Conservation (phyloP, 2,797 vertebrate species). For the Enteromius argenteus region DNA sequence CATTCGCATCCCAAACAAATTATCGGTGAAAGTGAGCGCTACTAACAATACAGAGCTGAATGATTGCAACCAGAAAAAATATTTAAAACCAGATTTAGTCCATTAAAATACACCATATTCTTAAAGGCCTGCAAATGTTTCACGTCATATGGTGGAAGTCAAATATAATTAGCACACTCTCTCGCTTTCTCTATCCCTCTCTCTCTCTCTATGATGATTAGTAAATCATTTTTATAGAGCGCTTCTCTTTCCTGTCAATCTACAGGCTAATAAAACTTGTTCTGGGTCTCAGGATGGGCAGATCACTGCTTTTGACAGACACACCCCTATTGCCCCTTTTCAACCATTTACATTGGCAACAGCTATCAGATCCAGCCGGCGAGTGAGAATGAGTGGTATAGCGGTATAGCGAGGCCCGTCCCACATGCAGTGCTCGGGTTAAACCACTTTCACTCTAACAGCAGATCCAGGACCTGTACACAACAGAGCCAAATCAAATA, state of each 20-base stretch:
- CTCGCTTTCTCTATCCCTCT: constrained; percentile 11
- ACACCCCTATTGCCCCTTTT: background rate
- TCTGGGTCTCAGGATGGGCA: constrained; percentile 17
- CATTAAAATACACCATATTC: constrained; percentile 34
- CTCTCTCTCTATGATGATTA: constrained; percentile 30
- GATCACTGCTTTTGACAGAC: constrained; percentile 10
- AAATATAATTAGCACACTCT: constrained; percentile 59
- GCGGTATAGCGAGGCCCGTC: background rate
- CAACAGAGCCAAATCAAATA: constrained; percentile 45
- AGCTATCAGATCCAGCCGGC: background rate
- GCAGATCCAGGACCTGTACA: constrained; percentile 22
- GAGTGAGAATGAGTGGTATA: background rate
- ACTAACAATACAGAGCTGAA: background rate
- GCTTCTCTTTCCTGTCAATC: constrained; percentile 30
- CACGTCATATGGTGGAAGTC: constrained; percentile 52
- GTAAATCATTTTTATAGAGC: constrained; percentile 53
- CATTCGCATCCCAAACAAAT: constrained; percentile 31
- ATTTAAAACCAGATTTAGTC: constrained; percentile 38
- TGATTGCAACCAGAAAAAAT: background rate
- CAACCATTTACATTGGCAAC: constrained; percentile 23
- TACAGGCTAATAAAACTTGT: constrained; percentile 52
- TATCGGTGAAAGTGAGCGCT: background rate
- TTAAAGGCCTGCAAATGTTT: constrained; percentile 47
- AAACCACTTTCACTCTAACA: constrained; percentile 24
- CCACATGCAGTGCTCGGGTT: constrained; percentile 7